phyloP scores from a whole-genome alignment of 2,888 invertebrate genomes.

The Eurytoma adleriae region DNA sequence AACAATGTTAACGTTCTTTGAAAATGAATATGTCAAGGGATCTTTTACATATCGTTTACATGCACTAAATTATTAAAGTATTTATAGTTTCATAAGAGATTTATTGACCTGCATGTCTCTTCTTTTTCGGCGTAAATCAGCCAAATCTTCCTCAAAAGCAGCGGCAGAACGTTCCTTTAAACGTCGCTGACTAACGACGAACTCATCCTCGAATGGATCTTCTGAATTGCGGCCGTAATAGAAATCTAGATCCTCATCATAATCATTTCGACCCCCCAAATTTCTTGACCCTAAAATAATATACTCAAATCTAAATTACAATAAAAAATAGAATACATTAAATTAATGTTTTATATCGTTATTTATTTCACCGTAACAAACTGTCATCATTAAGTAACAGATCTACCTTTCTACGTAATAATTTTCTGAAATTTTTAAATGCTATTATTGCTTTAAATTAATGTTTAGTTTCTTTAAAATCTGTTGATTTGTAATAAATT shows the following conservation, averaged over 20 bases:
- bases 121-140: slow-evolving; percentile 71
- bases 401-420: too few species aligned
- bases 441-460: too few species aligned
- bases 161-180: slow-evolving; percentile 71
- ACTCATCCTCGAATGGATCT: slow-evolving; percentile 68
- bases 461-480: too few species aligned
- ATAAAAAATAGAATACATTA: too few species aligned
- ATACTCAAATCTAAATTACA: slow-evolving; percentile 21
- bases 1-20: too few species aligned
- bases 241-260: slow-evolving; percentile 68
- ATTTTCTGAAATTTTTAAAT: too few species aligned
- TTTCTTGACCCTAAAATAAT: slow-evolving; percentile 70
- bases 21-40: too few species aligned
- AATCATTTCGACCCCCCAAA: slow-evolving; percentile 65
- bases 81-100: neutral
- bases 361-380: neutral
- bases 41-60: too few species aligned
- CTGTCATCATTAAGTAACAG: too few species aligned
- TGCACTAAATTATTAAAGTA: too few species aligned
- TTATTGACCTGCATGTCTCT: slow-evolving; percentile 71
- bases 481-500: too few species aligned
- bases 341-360: neutral
- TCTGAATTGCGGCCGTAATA: slow-evolving; percentile 63
- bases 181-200: slow-evolving; percentile 67
- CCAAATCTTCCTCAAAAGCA: slow-evolving; percentile 73